phyloP scores from a whole-genome alignment of 2,797 vertebrate genomes.

The Atherinosoma microstoma region DNA sequence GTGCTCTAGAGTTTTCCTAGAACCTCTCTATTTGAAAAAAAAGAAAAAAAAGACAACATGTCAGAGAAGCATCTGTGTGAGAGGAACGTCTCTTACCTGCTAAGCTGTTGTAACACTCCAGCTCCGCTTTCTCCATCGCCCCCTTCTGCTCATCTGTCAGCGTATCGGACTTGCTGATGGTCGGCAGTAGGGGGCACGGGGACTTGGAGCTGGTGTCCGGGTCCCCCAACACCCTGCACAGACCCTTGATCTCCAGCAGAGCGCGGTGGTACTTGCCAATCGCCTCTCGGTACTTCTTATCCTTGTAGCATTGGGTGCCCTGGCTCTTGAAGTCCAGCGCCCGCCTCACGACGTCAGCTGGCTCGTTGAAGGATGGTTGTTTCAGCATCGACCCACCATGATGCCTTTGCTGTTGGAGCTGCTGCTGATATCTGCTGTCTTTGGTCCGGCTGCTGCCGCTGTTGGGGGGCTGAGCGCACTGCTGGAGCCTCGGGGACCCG shows the following conservation, averaged over 20 bases:
- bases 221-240: conserved; percentile 87
- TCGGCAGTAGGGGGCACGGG: conserved; percentile 69
- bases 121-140: conserved; percentile 93
- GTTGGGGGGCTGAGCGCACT: conserved; percentile 16
- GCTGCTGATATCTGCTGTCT: conserved; percentile 75
- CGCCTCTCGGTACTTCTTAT: conserved; percentile 98
- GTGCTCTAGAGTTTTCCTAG: conserved; percentile 53
- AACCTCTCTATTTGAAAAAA: conserved; percentile 16
- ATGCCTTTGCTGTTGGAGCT: conserved; percentile 75
- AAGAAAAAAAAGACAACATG: conserved; percentile 9
- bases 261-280: conserved; percentile 99
- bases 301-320: conserved; percentile 97
- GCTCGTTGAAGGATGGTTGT: conserved; percentile 79
- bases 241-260: conserved; percentile 95
- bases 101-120: conserved; percentile 99
- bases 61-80: conserved; percentile 13
- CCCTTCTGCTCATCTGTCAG: conserved; percentile 94
- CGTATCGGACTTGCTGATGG: conserved; percentile 75
- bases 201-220: conserved; percentile 83
- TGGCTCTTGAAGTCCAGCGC: conserved; percentile 96
- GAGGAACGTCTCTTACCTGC: conserved; percentile 85
- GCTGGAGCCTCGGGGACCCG: conserved; percentile 74
- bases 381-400: conserved; percentile 77
- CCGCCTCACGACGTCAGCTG: conserved; percentile 89
- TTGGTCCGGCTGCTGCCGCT: conserved; percentile 65